Evolutionary conservation across 2,888 invertebrate species (phyloP).

Genomic region (Dromius quadrimaculatus): DNA sequence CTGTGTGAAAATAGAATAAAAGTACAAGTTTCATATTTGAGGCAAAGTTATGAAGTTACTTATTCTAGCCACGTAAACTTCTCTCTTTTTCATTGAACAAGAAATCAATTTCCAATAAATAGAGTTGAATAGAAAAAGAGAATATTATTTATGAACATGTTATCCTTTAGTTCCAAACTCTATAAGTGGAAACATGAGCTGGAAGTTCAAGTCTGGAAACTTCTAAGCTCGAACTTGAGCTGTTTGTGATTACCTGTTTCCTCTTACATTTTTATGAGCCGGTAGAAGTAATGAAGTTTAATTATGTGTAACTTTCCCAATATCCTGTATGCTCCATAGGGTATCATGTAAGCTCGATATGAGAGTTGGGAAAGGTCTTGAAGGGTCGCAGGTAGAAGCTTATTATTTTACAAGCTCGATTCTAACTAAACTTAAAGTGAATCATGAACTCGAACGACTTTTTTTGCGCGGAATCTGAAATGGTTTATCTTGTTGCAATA

Average conservation of each 20-base stretch:
- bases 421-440: no score
- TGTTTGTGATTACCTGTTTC: conserved; percentile 36
- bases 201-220: conserved; percentile 17
- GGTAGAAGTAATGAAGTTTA: conserved; percentile 38
- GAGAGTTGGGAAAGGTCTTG: no score
- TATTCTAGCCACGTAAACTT: conserved; percentile 3
- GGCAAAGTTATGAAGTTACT: conserved; percentile 11
- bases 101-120: conserved; percentile 26
- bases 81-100: neutral
- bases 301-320: conserved; percentile 33
- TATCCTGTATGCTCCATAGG: conserved; percentile 8
- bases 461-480: no score
- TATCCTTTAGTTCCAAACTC: conserved; percentile 26
- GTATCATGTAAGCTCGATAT: no score
- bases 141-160: conserved; percentile 24
- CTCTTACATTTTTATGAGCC: conserved; percentile 21
- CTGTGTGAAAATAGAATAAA: neutral
- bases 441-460: no score
- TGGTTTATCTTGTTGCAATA: no score
- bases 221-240: conserved; percentile 3
- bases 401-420: no score
- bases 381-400: no score
- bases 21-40: neutral
- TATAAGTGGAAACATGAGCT: conserved; percentile 23
- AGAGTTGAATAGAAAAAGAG: conserved; percentile 12